Base-by-base conservation (phyloP, 2,888 invertebrate genomes). In the Ecliptopera silaceata region DNA sequence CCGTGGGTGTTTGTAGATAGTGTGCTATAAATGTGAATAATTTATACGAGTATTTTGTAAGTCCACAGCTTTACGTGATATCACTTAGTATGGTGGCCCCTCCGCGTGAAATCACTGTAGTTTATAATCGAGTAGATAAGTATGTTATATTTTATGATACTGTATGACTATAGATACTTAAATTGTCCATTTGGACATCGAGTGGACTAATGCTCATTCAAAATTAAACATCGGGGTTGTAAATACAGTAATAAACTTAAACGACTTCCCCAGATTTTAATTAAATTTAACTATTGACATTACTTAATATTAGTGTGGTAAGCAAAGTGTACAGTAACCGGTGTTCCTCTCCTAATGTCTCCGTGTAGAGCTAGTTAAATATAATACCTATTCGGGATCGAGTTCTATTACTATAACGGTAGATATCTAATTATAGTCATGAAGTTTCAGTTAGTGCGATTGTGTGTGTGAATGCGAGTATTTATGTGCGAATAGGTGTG, bases 1-100 rank as follows among this genome's bases (percentile, higher is more conserved):
- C 71, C 75, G 84, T 82, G 88, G 84, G 81, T 88, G 86, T 86
- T 79, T 89, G 89, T 90, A 89, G 89, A 89, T 91, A 91, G 85
- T 89, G 86, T 89, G 88, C 90, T 88, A 88, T 89, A 88, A 88
- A 88, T 89, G 90, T 90, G 89, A 88, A 90, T 90, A 90, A 89
- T 90, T 90, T 90, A 89, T 89, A 90, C 89, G 88, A 91, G 83
- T 90, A 89, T 86, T 86, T 86, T 90, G 87, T 91, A 89, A 89
- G 90, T 88, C 84, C 88, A 83, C 90, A 86, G 88, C 88, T 90
- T 89, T 88, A 90, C 88, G 84, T 86, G 88, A 88, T 84, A 80
- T 82, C 83, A 85, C 85, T 82, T 79, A 73, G 78, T 76, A 74
- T 75, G 76, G 55, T 80, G 88, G 86, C 88, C 86, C 88, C 85